phyloP scores from a whole-genome alignment of 2,113 vertebrate genomes.

The Rhagologus leucostigma region DNA sequence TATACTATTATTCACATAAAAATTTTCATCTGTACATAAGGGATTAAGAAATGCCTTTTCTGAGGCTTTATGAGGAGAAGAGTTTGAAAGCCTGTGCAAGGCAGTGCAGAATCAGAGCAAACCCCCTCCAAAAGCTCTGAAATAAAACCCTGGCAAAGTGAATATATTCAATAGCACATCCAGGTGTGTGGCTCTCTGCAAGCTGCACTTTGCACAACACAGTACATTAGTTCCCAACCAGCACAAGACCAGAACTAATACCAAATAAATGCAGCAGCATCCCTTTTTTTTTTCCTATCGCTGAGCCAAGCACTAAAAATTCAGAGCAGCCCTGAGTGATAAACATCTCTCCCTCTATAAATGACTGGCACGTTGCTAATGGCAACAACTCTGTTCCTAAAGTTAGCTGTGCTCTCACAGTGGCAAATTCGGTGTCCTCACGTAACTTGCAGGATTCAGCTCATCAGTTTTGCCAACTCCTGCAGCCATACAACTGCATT shows the following conservation, averaged over 20 bases:
- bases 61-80: background rate
- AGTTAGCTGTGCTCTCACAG: constrained; percentile 25
- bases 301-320: constrained; percentile 11
- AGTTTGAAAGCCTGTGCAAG: background rate
- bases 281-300: background rate
- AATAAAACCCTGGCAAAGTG: background rate
- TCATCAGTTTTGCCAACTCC: background rate
- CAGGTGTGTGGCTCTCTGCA: background rate
- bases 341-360: constrained; percentile 43
- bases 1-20: background rate
- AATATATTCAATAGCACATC: background rate
- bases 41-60: background rate
- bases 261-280: background rate
- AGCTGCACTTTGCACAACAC: background rate
- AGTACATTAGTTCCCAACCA: background rate
- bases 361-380: constrained; percentile 39
- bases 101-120: background rate
- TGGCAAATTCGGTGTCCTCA: constrained; percentile 27
- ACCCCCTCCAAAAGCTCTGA: background rate
- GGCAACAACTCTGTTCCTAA: constrained; percentile 57
- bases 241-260: background rate
- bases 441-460: background rate
- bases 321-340: constrained; percentile 15
- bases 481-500: background rate
- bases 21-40: background rate